Evolutionary conservation across 2,113 vertebrate genomes (phyloP).

Genomic region (Brachyhypopomus gauderio): DNA sequence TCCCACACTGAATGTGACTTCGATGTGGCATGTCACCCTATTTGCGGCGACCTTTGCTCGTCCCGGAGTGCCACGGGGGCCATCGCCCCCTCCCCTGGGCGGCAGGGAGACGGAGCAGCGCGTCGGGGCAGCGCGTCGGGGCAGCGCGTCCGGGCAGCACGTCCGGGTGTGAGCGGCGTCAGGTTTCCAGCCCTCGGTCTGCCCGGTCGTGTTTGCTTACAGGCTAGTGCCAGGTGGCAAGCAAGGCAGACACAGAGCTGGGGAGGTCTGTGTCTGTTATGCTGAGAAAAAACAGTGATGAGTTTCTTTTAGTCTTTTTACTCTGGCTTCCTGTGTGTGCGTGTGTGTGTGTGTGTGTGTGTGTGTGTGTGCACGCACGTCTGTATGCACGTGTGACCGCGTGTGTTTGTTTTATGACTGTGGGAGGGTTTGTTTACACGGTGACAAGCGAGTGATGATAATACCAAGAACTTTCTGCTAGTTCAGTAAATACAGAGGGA

Average conservation of each 20-base stretch:
- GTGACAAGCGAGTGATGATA: constrained; percentile 11
- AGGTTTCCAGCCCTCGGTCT: constrained; percentile 18
- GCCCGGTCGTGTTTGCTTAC: constrained; percentile 24
- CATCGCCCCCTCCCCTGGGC: constrained; percentile 10
- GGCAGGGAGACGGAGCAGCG: not conserved
- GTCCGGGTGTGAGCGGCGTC: not conserved
- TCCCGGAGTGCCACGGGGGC: not conserved
- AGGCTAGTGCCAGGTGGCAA: not conserved
- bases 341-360: too few relatives aligned
- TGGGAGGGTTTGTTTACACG: constrained; percentile 17
- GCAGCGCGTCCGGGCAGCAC: too few relatives aligned
- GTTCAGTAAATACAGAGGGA: not conserved
- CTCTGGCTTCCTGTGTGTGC: not conserved
- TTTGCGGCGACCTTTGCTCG: constrained; percentile 51
- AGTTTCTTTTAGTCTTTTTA: not conserved
- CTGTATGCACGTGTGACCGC: constrained; percentile 18
- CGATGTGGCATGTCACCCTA: constrained; percentile 51
- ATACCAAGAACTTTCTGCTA: constrained; percentile 30
- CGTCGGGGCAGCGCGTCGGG: too few relatives aligned
- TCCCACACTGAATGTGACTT: constrained; percentile 26
- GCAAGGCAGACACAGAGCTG: constrained; percentile 20
- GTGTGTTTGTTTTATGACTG: constrained; percentile 18
- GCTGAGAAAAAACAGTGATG: not conserved
- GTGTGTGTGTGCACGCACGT: too few relatives aligned
- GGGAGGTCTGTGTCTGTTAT: not conserved